Percentiles rank a stretch among this genome's conserved stretches.
phyloP scores from a whole-genome alignment of 2,113 vertebrate genomes.

The Alethe diademata region DNA sequence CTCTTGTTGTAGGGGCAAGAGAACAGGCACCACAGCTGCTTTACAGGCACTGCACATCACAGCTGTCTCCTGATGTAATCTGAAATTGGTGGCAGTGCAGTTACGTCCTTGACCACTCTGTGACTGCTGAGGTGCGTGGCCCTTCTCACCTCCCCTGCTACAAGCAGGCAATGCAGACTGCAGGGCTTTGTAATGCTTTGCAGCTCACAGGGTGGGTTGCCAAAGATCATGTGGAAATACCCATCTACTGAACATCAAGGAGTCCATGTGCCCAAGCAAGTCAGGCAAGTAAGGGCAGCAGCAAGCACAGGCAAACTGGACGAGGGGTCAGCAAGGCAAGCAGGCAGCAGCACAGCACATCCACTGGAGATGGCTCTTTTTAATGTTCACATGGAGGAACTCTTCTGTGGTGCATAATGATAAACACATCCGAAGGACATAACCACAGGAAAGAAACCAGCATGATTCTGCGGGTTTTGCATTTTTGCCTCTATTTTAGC shows the following conservation, averaged over 20 bases:
- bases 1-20: not conserved
- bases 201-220: not conserved
- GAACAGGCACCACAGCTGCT: not conserved
- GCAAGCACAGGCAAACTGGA: not conserved
- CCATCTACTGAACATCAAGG: not conserved
- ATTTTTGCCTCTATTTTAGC: not conserved
- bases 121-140: not conserved
- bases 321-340: not conserved
- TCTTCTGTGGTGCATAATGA: not conserved
- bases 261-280: not conserved
- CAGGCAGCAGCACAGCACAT: not conserved
- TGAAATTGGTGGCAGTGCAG: not conserved
- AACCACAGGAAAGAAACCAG: not conserved
- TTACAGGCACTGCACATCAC: not conserved
- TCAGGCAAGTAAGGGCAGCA: not conserved
- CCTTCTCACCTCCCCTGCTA: not conserved
- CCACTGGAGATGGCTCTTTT: not conserved
- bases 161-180: not conserved
- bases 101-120: accelerated
- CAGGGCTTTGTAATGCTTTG: not conserved
- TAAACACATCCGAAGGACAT: not conserved
- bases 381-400: not conserved
- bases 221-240: not conserved
- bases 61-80: not conserved
- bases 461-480: not conserved